phyloP scores from a whole-genome alignment of 2,888 invertebrate species.

The Drosophila neotestacea region DNA sequence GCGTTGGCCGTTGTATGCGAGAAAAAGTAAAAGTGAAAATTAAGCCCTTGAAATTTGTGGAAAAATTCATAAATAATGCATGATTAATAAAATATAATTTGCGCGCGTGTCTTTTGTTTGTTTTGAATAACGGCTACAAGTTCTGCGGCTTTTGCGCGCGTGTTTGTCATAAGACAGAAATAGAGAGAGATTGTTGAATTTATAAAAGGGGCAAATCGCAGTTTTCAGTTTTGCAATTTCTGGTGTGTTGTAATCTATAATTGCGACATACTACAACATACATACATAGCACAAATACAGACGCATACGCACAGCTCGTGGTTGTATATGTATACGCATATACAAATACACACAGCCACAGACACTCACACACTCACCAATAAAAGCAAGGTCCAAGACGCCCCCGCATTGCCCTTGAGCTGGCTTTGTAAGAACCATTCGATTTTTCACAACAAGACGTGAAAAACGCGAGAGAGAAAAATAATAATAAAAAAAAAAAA shows the following conservation, averaged over 20 bases:
- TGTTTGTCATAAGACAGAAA: slow-evolving; percentile 8
- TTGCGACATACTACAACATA: slow-evolving; percentile 54
- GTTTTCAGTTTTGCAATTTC: slow-evolving; percentile 26
- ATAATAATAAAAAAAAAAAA: slow-evolving; percentile 14
- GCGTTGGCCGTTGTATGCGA: slow-evolving; percentile 48
- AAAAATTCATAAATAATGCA: slow-evolving; percentile 69
- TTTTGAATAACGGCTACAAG: slow-evolving; percentile 33
- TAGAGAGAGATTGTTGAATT: background rate
- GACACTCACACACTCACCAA: slow-evolving; percentile 15
- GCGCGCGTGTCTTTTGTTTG: slow-evolving; percentile 35
- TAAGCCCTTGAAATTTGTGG: slow-evolving; percentile 66
- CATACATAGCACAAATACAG: slow-evolving; percentile 19
- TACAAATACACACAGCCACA: slow-evolving; percentile 14
- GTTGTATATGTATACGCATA: slow-evolving; percentile 26
- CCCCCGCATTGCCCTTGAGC: slow-evolving; percentile 75
- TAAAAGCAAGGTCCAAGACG: slow-evolving; percentile 60
- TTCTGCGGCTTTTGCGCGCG: slow-evolving; percentile 16
- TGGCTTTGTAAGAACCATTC: slow-evolving; percentile 67
- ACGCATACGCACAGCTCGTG: slow-evolving; percentile 23
- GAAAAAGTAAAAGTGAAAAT: slow-evolving; percentile 77
- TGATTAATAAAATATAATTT: slow-evolving; percentile 44
- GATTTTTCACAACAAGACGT: slow-evolving; percentile 78
- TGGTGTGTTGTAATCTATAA: slow-evolving; percentile 72
- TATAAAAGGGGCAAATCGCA: background rate
- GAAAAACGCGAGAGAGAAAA: slow-evolving; percentile 43